These are phyloP conservation scores for Saccopteryx bilineata DNA, from an alignment of 2,113 vertebrate genomes.

Conservation along the genomic window DNA sequence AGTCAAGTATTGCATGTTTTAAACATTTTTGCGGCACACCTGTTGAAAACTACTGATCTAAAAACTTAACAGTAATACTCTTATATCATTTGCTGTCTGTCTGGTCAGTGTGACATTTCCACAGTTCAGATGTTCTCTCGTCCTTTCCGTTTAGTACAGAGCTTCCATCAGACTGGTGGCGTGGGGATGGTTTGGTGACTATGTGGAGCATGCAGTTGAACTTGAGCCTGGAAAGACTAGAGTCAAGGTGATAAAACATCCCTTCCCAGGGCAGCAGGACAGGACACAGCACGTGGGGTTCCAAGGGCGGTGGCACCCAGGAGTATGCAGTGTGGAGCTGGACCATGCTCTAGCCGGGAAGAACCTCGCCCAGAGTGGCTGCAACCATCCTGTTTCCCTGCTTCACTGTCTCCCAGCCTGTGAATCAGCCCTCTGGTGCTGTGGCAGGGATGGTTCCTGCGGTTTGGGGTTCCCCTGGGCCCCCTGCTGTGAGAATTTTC, in stretches of 20 bases:
- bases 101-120: background rate
- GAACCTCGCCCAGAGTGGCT: background rate
- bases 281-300: background rate
- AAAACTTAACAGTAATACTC: background rate
- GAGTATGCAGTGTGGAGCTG: background rate
- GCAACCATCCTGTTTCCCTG: accelerated
- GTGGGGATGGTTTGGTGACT: background rate
- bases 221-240: background rate
- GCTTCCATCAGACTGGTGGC: background rate
- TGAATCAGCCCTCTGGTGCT: no score
- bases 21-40: no score
- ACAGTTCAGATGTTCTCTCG: background rate
- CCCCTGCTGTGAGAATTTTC: accelerated
- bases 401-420: background rate
- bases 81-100: background rate
- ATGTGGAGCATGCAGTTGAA: background rate
- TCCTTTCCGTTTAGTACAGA: background rate
- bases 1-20: no score
- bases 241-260: background rate
- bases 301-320: background rate
- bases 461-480: background rate
- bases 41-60: background rate
- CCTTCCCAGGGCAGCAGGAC: background rate
- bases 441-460: background rate
- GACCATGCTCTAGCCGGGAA: background rate